A percentile compares a stretch with the other conserved stretches of the same genome.
phyloP scores from a whole-genome alignment of 2,888 invertebrate genomes.

The Caenorhabditis doughertyi region DNA sequence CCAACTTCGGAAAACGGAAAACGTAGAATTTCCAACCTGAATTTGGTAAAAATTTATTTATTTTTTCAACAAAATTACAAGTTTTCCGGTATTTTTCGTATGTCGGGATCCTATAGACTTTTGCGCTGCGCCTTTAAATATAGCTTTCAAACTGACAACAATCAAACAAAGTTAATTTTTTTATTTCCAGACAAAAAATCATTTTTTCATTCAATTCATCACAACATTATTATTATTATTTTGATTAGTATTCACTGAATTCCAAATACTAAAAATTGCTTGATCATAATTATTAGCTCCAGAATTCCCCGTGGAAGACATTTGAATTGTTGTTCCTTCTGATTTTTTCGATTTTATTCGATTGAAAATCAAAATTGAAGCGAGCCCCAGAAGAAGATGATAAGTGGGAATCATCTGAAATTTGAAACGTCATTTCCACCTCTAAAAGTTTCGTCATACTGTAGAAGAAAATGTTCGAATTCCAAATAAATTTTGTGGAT shows the following conservation, averaged over 20 bases:
- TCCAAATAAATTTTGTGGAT: constrained; percentile 12
- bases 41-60: too few species aligned
- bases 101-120: too few species aligned
- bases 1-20: too few species aligned
- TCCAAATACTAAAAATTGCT: constrained; percentile 32
- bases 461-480: background rate
- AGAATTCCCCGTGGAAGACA: constrained; percentile 12
- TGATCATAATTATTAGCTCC: constrained; percentile 31
- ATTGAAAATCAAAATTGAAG: background rate
- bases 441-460: background rate
- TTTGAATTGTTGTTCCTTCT: constrained; percentile 7
- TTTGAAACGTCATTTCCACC: too few species aligned
- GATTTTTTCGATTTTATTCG: constrained; percentile 18
- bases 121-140: too few species aligned
- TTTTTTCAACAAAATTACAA: too few species aligned
- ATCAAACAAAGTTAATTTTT: too few species aligned
- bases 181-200: too few species aligned
- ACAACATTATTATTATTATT: background rate
- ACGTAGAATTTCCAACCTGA: too few species aligned
- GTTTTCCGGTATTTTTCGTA: too few species aligned
- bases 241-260: background rate
- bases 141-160: too few species aligned
- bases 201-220: background rate
- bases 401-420: constrained; percentile 27
- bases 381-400: background rate